phyloP scores from a whole-genome alignment of 2,888 invertebrate genomes.

The Cheilosia soror region DNA sequence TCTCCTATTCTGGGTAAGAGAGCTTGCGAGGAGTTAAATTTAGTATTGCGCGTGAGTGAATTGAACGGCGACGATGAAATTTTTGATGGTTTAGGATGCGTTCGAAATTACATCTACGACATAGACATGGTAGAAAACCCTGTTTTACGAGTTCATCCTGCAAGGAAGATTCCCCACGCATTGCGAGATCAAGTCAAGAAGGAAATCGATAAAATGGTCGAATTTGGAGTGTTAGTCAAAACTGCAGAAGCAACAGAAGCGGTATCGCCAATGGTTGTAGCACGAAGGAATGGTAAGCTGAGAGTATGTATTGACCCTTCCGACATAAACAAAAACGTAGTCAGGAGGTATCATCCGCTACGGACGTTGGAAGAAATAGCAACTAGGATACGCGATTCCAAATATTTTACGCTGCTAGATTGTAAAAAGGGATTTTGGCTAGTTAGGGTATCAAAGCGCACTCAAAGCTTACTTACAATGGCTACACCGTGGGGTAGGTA shows the following conservation, averaged over 20 bases:
- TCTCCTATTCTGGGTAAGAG: too few species aligned
- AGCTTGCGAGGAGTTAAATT: too few species aligned
- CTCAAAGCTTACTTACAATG: constrained; percentile 1
- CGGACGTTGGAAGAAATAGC: constrained; percentile 10
- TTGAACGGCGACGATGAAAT: neutral
- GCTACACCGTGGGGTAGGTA: constrained; percentile 16
- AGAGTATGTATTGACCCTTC: too few species aligned
- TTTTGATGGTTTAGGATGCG: constrained; percentile 47
- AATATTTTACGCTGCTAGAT: constrained; percentile 1
- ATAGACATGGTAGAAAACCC: constrained; percentile 50
- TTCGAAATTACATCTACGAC: constrained; percentile 56
- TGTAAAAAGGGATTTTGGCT: constrained; percentile 18
- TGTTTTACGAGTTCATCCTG: constrained; percentile 24
- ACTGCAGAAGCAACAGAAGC: too few species aligned
- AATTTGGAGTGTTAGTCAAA: too few species aligned
- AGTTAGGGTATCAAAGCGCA: constrained; percentile 6
- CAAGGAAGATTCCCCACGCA: constrained; percentile 31
- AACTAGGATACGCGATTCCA: constrained; percentile 13
- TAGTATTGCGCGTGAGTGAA: too few species aligned
- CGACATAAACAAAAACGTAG: neutral
- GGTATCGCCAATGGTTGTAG: too few species aligned
- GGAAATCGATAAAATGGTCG: too few species aligned
- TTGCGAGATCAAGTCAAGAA: constrained; percentile 5
- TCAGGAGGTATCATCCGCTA: constrained; percentile 12
- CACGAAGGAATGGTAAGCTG: too few species aligned